These are phyloP conservation scores for Sorex fumeus DNA, from an alignment of 2,113 vertebrate species.

Conservation along the genomic window DNA sequence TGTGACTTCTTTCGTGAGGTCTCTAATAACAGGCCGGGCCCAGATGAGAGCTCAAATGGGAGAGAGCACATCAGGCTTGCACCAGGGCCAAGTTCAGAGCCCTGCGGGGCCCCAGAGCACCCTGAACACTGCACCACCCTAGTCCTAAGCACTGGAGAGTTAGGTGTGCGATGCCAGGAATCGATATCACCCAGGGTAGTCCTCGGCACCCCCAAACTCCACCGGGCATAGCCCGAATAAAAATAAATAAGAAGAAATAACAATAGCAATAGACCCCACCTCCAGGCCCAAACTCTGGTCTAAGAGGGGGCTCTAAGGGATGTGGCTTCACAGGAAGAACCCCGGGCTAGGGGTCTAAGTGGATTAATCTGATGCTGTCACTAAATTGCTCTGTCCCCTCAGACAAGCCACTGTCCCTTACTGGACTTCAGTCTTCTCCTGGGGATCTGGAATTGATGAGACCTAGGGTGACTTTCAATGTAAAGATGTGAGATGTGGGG, in stretches of 20 bases:
- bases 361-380: not conserved
- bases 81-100: not conserved
- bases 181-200: no score
- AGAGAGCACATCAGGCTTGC: not conserved
- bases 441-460: not conserved
- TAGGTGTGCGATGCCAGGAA: no score
- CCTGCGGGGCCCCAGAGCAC: no score
- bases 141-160: no score
- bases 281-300: not conserved
- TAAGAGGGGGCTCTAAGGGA: not conserved
- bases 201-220: no score
- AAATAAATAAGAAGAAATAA: no score
- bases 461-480: not conserved
- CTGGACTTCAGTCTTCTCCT: not conserved
- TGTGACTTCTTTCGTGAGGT: not conserved
- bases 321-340: constrained; percentile 25
- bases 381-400: not conserved
- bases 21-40: not conserved
- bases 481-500: not conserved
- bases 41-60: not conserved
- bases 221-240: no score
- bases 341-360: not conserved
- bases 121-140: no score
- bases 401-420: not conserved
- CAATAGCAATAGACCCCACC: not conserved